These are phyloP conservation scores for Epinotia bilunana DNA, from an alignment of 2,888 invertebrate species.

Conservation along the genomic window DNA sequence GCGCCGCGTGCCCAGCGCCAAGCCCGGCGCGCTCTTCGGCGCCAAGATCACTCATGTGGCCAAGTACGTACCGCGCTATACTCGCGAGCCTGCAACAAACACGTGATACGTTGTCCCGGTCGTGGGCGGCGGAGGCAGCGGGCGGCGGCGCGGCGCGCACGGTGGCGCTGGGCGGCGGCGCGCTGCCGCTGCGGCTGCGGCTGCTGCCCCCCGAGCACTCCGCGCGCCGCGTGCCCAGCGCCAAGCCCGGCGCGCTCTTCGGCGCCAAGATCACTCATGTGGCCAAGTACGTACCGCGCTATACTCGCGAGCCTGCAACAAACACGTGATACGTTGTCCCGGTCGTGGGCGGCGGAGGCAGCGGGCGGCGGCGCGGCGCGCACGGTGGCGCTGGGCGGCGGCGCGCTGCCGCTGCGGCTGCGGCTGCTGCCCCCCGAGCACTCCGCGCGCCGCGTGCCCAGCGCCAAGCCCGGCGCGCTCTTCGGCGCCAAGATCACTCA, in stretches of 20 bases:
- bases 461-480: constrained; percentile 93
- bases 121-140: constrained; percentile 85
- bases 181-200: constrained; percentile 89
- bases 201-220: constrained; percentile 94
- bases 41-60: constrained; percentile 95
- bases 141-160: too few relatives aligned
- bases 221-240: constrained; percentile 92
- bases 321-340: not conserved
- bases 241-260: constrained; percentile 94
- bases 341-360: constrained; percentile 82
- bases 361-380: too few relatives aligned
- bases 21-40: constrained; percentile 95
- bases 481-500: constrained; percentile 96
- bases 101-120: too few relatives aligned
- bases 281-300: constrained; percentile 88
- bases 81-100: not conserved
- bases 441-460: constrained; percentile 92
- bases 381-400: too few relatives aligned
- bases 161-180: constrained; percentile 88
- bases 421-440: constrained; percentile 94
- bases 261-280: constrained; percentile 95
- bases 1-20: constrained; percentile 93
- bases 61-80: constrained; percentile 86
- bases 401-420: constrained; percentile 89
- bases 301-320: not conserved